A percentile compares a stretch with the other conserved stretches of the same genome.
Conservation (phyloP, 2,888 invertebrate genomes). For the Aphodius granarius region DNA sequence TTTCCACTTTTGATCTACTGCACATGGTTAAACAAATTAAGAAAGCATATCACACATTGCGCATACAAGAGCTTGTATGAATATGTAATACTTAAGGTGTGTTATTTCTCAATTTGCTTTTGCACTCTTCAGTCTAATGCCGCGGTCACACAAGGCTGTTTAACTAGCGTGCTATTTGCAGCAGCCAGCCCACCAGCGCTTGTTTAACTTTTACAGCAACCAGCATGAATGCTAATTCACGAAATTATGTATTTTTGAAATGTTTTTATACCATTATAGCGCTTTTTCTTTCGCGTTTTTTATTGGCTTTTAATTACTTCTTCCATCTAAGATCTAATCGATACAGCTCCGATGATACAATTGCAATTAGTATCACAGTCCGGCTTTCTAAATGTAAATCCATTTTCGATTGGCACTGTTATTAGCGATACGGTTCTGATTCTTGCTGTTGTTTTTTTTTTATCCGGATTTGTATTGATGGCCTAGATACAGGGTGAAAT, state of each 20-base stretch:
- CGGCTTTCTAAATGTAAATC: conserved; percentile 11
- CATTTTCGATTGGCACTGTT: conserved; percentile 7
- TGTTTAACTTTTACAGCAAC: too few species aligned
- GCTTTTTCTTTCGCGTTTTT: not conserved
- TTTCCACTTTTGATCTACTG: not conserved
- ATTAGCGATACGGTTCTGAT: not conserved
- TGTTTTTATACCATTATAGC: not conserved
- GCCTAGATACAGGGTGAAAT: not conserved
- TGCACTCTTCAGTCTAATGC: too few species aligned
- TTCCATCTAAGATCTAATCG: not conserved
- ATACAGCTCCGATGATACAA: not conserved
- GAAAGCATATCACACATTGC: not conserved
- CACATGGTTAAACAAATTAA: not conserved
- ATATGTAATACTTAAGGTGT: not conserved
- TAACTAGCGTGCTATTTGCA: too few species aligned
- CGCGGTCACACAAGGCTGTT: too few species aligned
- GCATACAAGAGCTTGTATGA: not conserved
- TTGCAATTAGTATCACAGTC: conserved; percentile 10
- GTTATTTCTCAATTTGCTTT: not conserved
- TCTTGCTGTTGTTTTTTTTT: not conserved
- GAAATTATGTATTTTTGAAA: too few species aligned
- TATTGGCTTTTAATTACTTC: not conserved
- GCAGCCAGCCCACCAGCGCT: too few species aligned
- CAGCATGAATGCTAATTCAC: too few species aligned
- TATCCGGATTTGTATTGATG: not conserved